These are phyloP conservation scores for Erpobdella octoculata DNA, from an alignment of 2,888 invertebrate species.

Conservation along the genomic window DNA sequence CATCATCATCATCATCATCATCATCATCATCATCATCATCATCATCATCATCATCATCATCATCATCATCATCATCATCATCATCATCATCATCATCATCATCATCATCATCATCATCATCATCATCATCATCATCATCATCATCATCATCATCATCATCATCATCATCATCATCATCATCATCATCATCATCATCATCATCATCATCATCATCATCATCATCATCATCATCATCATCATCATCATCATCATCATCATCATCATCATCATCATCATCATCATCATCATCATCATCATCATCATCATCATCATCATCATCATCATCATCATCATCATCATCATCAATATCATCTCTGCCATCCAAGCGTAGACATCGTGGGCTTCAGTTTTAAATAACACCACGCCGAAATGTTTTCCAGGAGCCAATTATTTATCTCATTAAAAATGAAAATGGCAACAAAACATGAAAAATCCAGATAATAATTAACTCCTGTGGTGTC, in stretches of 20 bases:
- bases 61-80: background rate
- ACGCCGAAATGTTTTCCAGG: too few relatives aligned
- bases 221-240: conserved; percentile 14
- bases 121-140: conserved; percentile 1
- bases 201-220: background rate
- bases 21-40: background rate
- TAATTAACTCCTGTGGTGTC: too few relatives aligned
- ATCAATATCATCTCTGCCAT: background rate
- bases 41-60: background rate
- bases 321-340: background rate
- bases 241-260: background rate
- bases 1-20: background rate
- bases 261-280: background rate
- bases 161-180: background rate
- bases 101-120: background rate
- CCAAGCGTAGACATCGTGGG: too few relatives aligned
- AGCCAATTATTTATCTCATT: too few relatives aligned
- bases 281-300: background rate
- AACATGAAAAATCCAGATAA: too few relatives aligned
- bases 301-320: background rate
- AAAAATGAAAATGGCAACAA: too few relatives aligned
- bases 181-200: conserved; percentile 15
- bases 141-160: conserved; percentile 10
- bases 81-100: background rate
- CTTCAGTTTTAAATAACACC: too few relatives aligned